Percentiles rank a stretch among this genome's conserved stretches.
phyloP scores from a whole-genome alignment of 64 coral and sea anemone species.

The Actinia tenebrosa region DNA sequence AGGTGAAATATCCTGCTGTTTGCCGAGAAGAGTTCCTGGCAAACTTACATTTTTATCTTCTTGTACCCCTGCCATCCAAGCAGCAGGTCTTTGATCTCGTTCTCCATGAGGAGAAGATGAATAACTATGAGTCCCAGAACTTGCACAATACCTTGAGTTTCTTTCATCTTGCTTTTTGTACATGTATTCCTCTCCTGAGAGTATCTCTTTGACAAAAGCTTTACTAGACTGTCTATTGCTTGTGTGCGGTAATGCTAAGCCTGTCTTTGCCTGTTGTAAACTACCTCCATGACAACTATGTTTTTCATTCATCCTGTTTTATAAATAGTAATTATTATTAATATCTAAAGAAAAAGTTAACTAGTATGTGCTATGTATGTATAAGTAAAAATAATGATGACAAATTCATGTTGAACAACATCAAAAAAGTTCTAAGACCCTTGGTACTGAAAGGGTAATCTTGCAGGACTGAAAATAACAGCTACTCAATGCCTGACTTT shows the following conservation, averaged over 20 bases:
- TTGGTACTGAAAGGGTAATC: no score
- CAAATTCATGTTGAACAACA: no score
- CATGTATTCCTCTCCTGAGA: background rate
- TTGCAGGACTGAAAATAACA: no score
- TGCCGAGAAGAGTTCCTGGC: background rate
- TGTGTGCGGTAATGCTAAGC: background rate
- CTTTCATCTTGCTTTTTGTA: background rate
- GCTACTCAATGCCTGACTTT: no score
- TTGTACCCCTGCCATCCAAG: background rate
- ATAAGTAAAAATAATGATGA: no score
- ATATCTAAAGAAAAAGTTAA: background rate
- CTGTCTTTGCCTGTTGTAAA: background rate
- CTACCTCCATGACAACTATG: background rate
- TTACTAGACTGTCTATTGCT: background rate
- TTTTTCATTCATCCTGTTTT: background rate
- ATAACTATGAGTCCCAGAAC: background rate
- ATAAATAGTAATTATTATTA: background rate
- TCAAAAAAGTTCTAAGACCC: no score
- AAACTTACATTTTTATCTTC: background rate
- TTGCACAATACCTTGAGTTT: background rate
- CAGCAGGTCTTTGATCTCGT: background rate
- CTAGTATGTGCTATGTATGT: no score
- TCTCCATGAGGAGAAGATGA: background rate
- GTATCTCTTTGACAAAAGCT: slow-evolving; percentile 6
- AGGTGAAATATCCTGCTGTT: background rate